These are phyloP conservation scores for Euborellia annulipes DNA, from an alignment of 1,140 invertebrate species.

Conservation along the genomic window DNA sequence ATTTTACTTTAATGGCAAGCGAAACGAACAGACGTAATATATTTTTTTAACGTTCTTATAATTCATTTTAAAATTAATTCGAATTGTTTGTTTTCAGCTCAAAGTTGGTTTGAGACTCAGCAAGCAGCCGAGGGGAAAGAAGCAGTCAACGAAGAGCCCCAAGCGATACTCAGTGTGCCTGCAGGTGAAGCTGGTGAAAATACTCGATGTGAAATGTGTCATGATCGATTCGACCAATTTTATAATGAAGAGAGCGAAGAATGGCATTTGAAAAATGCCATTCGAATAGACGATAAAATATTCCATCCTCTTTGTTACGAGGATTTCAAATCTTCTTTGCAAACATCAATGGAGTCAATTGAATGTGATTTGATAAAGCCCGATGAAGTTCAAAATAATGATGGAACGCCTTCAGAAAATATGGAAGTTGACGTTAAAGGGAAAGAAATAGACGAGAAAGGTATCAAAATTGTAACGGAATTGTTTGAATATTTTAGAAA, in stretches of 20 bases:
- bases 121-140: slow-evolving; percentile 28
- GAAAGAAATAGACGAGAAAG: slow-evolving; percentile 9
- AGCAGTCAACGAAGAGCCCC: slow-evolving; percentile 34
- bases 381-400: slow-evolving; percentile 12
- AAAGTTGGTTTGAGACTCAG: slow-evolving; percentile 75
- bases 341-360: slow-evolving; percentile 7
- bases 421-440: slow-evolving; percentile 7
- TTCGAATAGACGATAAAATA: slow-evolving; percentile 57
- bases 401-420: slow-evolving; percentile 10
- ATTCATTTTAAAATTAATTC: no score
- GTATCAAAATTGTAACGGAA: slow-evolving; percentile 7
- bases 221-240: slow-evolving; percentile 82
- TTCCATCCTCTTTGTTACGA: slow-evolving; percentile 86
- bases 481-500: no score
- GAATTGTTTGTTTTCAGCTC: slow-evolving; percentile 38
- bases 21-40: no score
- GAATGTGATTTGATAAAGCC: slow-evolving; percentile 9
- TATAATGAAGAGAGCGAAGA: slow-evolving; percentile 92
- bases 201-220: slow-evolving; percentile 70
- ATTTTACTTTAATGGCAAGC: no score
- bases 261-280: slow-evolving; percentile 79
- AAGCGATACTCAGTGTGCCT: slow-evolving; percentile 39
- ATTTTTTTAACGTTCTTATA: no score
- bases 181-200: slow-evolving; percentile 37
- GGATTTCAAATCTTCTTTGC: slow-evolving; percentile 50